A percentile compares a stretch with the other conserved stretches of the same genome.
Evolutionary conservation across 2,888 invertebrate genomes (phyloP).

Genomic region (Muschampia plurimacula): DNA sequence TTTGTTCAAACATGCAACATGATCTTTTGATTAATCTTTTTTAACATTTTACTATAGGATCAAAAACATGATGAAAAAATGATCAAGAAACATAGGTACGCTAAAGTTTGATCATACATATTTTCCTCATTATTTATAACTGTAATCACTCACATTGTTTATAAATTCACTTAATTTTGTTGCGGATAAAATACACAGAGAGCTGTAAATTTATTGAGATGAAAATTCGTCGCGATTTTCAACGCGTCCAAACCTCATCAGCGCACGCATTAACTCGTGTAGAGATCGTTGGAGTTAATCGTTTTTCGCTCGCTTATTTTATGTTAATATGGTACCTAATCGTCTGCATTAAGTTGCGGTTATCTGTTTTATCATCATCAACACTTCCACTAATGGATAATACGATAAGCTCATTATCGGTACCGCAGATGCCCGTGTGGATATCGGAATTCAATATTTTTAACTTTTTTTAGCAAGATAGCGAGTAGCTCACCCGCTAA

Average conservation of each 20-base stretch:
- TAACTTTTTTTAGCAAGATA: neutral
- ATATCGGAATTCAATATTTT: conserved; percentile 10
- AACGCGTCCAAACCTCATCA: conserved; percentile 45
- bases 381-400: conserved; percentile 66
- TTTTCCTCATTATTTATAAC: conserved; percentile 24
- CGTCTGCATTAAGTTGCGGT: conserved; percentile 59
- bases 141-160: conserved; percentile 37
- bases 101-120: neutral
- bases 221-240: conserved; percentile 41
- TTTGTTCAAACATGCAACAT: no score
- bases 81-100: no score
- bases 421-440: conserved; percentile 10
- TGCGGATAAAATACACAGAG: conserved; percentile 27
- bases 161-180: conserved; percentile 28
- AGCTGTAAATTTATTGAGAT: conserved; percentile 30
- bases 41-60: no score
- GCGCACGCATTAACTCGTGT: conserved; percentile 44
- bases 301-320: conserved; percentile 64
- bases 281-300: conserved; percentile 51
- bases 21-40: no score
- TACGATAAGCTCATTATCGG: conserved; percentile 51
- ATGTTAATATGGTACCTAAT: conserved; percentile 55
- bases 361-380: conserved; percentile 67
- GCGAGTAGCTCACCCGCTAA: no score
- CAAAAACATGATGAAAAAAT: no score